Evolutionary conservation across 2,113 vertebrate species (phyloP), one percentile per base, ranked within the genome.

Genomic region (Embiotoca jacksoni): DNA sequence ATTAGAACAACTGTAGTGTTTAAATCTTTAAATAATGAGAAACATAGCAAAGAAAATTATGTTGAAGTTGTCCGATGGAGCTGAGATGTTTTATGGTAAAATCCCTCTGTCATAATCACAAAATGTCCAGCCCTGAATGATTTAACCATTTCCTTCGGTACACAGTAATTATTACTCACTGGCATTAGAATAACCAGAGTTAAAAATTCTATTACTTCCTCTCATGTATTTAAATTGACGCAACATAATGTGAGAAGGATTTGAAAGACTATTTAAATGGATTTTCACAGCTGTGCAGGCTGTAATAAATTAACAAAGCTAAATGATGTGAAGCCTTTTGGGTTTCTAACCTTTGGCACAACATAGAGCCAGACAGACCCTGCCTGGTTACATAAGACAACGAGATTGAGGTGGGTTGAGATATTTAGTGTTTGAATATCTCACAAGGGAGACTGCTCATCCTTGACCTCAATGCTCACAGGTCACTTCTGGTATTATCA

Each of bases 221-320:
- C 76, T 84, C 72, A 71, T 72, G 73, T 76, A 55, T 77, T 81
- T 79, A 81, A 87, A 83, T 75, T 73, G 78, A 83, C 66, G 64
- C 44, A 54, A 57, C 73, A 57, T 55, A 75, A 89, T 84, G 81
- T 80, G 77, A 68, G 65, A 81, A 66, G 54, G 81, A 86, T 80
- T 59, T 80, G 49, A 82, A 88, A 53, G 66, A 60, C 58, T 52
- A 44, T 81, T 78, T 72, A 81, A 87, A 81, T 86, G 32, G 47
- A 79, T 72, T 88, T 90, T 90, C 80, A 82, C 87, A 84, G 84
- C 66, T 54, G 65, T 32, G 32, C 56, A 7, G 33, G 53, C 67
- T 73, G 44, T 74, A 86, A 91, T 78, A 64, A 83, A 92, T 88
- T 88, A 89, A 68, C 63, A 52, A 65, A 79, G 44, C 75, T 63